Evolutionary conservation across 2,888 invertebrate species (phyloP).

Genomic region (Pediacus dermestoides): DNA sequence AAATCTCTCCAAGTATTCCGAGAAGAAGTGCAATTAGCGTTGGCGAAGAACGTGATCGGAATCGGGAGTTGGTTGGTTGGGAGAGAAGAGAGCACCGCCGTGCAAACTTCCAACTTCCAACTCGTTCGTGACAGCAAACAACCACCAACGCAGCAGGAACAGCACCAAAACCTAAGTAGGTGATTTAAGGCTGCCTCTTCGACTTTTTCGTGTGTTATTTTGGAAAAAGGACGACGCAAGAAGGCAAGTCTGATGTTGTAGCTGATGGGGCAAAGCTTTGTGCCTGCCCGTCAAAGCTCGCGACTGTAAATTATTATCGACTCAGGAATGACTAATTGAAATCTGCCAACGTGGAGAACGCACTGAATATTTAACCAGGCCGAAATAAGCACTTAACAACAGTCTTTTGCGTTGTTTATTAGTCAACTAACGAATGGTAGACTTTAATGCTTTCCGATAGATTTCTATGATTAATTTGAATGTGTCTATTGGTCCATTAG

Average conservation of each 20-base stretch:
- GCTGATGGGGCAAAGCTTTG: too few species aligned
- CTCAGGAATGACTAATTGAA: slow-evolving; percentile 4
- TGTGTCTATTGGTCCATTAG: too few species aligned
- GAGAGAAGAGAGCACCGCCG: slow-evolving; percentile 21
- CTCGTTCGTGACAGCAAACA: slow-evolving; percentile 39
- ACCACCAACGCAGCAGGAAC: slow-evolving; percentile 20
- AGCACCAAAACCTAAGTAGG: slow-evolving; percentile 7
- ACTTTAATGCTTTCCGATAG: too few species aligned
- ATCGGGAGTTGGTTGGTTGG: slow-evolving; percentile 34
- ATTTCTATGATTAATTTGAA: too few species aligned
- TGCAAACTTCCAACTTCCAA: slow-evolving; percentile 21
- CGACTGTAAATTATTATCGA: slow-evolving; percentile 3
- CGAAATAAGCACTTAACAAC: too few species aligned
- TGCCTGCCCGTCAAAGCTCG: too few species aligned
- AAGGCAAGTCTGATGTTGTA: neutral
- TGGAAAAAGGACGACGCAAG: neutral
- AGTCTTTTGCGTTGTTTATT: too few species aligned
- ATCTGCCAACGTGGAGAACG: too few species aligned
- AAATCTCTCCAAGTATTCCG: slow-evolving; percentile 45
- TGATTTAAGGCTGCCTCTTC: slow-evolving; percentile 4
- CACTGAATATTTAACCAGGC: too few species aligned
- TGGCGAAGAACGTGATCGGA: slow-evolving; percentile 45
- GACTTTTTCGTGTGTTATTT: neutral
- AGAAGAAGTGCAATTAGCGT: slow-evolving; percentile 48
- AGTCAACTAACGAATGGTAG: too few species aligned